Percentiles rank a stretch among this genome's conserved stretches.
Evolutionary conservation across 2,888 invertebrate genomes (phyloP).

Genomic region (Quadroppia sp.): DNA sequence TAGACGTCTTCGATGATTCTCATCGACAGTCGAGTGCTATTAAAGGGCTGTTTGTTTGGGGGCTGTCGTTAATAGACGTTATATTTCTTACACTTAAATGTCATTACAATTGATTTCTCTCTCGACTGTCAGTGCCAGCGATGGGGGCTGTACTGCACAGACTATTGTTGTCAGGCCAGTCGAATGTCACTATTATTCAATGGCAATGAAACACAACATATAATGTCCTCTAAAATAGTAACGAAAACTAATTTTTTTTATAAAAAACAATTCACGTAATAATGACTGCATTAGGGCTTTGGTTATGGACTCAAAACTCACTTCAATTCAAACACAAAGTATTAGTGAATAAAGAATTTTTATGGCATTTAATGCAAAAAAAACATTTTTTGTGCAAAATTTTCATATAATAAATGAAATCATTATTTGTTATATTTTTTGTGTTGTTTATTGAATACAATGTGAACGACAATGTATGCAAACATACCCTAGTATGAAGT

Average conservation of each 20-base stretch:
- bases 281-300: too few species aligned
- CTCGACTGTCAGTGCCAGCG: not conserved
- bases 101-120: not conserved
- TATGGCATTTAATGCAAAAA: not conserved
- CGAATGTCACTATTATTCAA: not conserved
- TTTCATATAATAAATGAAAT: too few species aligned
- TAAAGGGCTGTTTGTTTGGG: slow-evolving; percentile 5
- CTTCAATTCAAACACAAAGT: too few species aligned
- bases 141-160: not conserved
- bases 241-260: too few species aligned
- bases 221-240: too few species aligned
- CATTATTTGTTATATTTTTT: not conserved
- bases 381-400: too few species aligned
- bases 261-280: too few species aligned
- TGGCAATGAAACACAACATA: too few species aligned
- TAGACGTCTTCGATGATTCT: not conserved
- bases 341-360: too few species aligned
- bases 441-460: not conserved
- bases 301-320: too few species aligned
- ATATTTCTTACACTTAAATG: not conserved
- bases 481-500: slow-evolving; percentile 14
- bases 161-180: not conserved
- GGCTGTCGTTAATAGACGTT: not conserved
- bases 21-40: not conserved
- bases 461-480: not conserved